Base-by-base conservation (phyloP, 2,113 vertebrate species). In the Edolisoma coerulescens region DNA sequence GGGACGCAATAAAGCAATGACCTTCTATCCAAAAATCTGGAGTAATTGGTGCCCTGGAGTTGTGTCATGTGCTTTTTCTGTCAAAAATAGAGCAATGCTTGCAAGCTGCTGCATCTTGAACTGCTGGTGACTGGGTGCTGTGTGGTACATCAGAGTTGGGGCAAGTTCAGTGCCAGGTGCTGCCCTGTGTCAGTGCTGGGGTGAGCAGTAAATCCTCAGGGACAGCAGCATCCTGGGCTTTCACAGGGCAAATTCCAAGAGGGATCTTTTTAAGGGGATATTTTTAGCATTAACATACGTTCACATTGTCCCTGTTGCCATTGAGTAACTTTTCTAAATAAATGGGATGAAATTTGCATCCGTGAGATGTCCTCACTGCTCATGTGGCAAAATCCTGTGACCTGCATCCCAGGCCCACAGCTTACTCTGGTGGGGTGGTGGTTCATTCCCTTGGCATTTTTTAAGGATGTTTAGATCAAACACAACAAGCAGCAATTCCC, bases 41-140 rank as follows among this genome's bases (percentile, higher is more conserved):
- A 74, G 50, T 88, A 37, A 49, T 69, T 77, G 47, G 4, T 93
- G 79, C 78, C 85, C 71, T 73, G 18, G 14, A 85, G 85, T 41
- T 83, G 57, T 68, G 52, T 83, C 52, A 32, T 18, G 5, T 61
- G 56, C n/a, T 78, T 82, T 41, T 67, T 44, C 35, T 68, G 53
- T 35, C 20, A 65, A 32, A 79, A 86, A 68, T 16, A 68, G 59
- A 88, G 74, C 67, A 87, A 24, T 26, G 3, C 8, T 61, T 61
- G 42, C 11, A 23, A 69, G 41, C 44, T 64, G 3, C 21, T 61
- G 39, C 14, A 4, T 54, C 63, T 42, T 20, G 3, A 83, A 4
- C 32, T 41, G 33, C 35, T 54, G 35, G 0, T 16, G 13, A 1
- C 1, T 7, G 70, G 33, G 23, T 28, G 20, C 22, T 1, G 6